Evolutionary conservation across 2,113 vertebrate genomes (phyloP), one percentile per base, ranked within the genome.

Genomic region (Heptranchias perlo): DNA sequence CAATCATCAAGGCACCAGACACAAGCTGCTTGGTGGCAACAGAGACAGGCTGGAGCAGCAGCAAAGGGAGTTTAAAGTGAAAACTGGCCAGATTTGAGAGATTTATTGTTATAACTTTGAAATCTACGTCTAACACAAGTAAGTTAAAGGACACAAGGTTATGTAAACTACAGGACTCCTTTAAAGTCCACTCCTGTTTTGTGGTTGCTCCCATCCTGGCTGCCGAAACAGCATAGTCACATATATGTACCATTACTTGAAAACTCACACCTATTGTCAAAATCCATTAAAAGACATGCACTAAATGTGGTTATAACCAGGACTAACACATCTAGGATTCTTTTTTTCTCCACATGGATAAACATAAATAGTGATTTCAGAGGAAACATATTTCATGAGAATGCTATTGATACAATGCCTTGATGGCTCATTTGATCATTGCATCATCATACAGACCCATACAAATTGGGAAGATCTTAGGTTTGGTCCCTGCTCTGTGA

Each of bases 1-100:
- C 89, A 93, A 93, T 93, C 89, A 93, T 93, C 58, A 62, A 93
- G 89, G 89, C 89, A 93, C 89, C 89, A 93, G 89, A 93, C 89
- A 64, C 89, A 93, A 62, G 89, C 89, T 93, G 89, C n/a, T 64
- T 62, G 89, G 58, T 62, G 89, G 89, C 89, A 93, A 93, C 58
- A 61, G 89, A 93, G 89, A 93, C 89, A 93, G 89, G 89, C 89
- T 93, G 89, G 89, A 64, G 64, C 89, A 64, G 89, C 89, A 93
- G 89, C 58, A 93, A 93, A 62, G 58, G 89, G 89, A 93, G 89
- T 93, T 93, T 93, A 91, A 91, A 91, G 87, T 58, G n/a, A 91
- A 91, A 58, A 58, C 49, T 35, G 52, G 87, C 87, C 87, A 91
- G 54, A 54, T 91, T 91, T 62, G 58, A 64, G 58, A 93, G 89